Percentiles rank a stretch among this genome's conserved stretches.
These are phyloP conservation scores for Agapornis canus DNA, from an alignment of 2,797 vertebrate species.

Conservation along the genomic window DNA sequence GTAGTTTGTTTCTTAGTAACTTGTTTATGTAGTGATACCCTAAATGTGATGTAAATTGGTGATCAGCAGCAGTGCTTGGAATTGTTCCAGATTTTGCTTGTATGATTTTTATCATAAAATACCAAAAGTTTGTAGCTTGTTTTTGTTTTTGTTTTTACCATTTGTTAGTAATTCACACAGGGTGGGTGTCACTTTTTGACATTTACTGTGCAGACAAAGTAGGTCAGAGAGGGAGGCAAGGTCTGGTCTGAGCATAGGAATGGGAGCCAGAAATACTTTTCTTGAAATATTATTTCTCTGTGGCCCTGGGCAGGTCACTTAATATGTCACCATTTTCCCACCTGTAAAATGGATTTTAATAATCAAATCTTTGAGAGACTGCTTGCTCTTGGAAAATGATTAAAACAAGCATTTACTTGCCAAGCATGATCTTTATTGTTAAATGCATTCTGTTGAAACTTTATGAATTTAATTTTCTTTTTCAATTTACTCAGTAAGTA, in stretches of 20 bases:
- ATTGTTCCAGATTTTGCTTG: slow-evolving; percentile 2
- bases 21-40: not conserved
- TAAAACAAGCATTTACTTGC: not conserved
- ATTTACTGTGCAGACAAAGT: slow-evolving; percentile 60
- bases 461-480: not conserved
- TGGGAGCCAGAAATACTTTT: slow-evolving; percentile 43
- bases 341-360: not conserved
- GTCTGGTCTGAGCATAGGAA: slow-evolving; percentile 57
- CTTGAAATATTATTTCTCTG: not conserved
- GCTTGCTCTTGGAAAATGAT: not conserved
- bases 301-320: not conserved
- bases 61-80: not conserved
- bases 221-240: slow-evolving; percentile 34
- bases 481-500: not conserved
- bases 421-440: not conserved
- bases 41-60: not conserved
- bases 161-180: slow-evolving; percentile 43
- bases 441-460: not conserved
- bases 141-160: not conserved
- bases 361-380: not conserved
- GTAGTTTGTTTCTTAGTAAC: slow-evolving; percentile 25
- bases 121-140: slow-evolving; percentile 34
- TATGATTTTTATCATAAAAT: slow-evolving; percentile 44
- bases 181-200: slow-evolving; percentile 39
- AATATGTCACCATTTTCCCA: not conserved